A percentile compares a stretch with the other conserved stretches of the same genome.
These are phyloP conservation scores for Ctenicera cuprea DNA, from an alignment of 2,888 invertebrate species.

Conservation along the genomic window DNA sequence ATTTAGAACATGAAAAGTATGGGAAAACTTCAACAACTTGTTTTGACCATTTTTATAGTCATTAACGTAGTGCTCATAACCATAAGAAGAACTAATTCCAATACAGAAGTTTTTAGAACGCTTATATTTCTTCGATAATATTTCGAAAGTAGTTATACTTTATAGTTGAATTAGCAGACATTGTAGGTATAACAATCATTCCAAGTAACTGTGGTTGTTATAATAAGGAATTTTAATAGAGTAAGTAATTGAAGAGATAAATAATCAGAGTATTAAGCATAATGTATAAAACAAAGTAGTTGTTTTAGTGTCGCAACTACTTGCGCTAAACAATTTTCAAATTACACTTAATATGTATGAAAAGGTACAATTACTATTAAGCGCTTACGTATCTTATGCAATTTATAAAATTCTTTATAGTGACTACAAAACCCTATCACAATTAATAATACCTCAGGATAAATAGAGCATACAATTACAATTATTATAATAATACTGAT, in stretches of 20 bases:
- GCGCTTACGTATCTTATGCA: conserved; percentile 15
- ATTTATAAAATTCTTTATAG: conserved; percentile 26
- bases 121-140: too few relatives aligned
- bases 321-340: conserved; percentile 34
- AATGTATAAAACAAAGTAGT: conserved; percentile 23
- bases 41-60: too few relatives aligned
- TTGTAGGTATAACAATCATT: too few relatives aligned
- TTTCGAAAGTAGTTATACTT: too few relatives aligned
- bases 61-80: too few relatives aligned
- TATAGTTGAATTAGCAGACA: too few relatives aligned
- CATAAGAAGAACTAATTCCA: too few relatives aligned
- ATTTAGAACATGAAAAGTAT: too few relatives aligned
- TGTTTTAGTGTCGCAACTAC: conserved; percentile 28
- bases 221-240: conserved; percentile 29
- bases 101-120: too few relatives aligned
- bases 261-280: conserved; percentile 9
- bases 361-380: conserved; percentile 25
- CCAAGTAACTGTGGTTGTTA: background rate
- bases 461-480: background rate
- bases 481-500: background rate
- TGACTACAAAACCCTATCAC: background rate
- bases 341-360: conserved; percentile 27
- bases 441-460: background rate
- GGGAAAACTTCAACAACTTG: too few relatives aligned
- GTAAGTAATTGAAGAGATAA: conserved; percentile 24